These are phyloP conservation scores for Coregonus ussuriensis DNA, from an alignment of 2,797 vertebrate species.

Conservation along the genomic window DNA sequence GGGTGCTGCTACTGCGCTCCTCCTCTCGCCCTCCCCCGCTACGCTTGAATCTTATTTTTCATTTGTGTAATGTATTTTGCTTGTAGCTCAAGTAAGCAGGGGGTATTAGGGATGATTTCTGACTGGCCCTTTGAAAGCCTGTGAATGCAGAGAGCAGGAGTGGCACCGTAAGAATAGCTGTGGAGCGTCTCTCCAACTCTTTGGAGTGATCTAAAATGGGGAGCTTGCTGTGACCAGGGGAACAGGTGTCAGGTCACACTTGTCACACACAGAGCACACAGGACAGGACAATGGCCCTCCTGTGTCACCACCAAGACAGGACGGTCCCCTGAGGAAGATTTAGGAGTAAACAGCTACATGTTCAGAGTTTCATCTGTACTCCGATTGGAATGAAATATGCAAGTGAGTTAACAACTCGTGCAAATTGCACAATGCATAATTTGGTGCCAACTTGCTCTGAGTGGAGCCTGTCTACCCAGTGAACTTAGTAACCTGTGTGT, in stretches of 20 bases:
- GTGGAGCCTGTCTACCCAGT: neutral
- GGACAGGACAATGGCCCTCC: no score
- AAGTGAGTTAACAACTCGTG: no score
- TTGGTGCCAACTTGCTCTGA: neutral
- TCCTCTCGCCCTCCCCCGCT: constrained; percentile 5
- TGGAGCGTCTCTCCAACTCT: constrained; percentile 4
- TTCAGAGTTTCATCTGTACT: constrained; percentile 2
- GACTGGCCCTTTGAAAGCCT: constrained; percentile 39
- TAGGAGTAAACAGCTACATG: no score
- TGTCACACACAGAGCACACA: no score
- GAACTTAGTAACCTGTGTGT: neutral
- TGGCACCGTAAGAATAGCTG: constrained; percentile 5
- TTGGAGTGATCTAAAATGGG: no score
- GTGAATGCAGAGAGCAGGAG: neutral
- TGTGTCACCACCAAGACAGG: no score
- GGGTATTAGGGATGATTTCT: constrained; percentile 25
- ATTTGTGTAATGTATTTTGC: constrained; percentile 46
- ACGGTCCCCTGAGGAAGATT: no score
- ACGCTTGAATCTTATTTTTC: constrained; percentile 43
- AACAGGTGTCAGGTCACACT: no score
- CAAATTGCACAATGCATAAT: neutral
- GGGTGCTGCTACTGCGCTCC: constrained; percentile 2
- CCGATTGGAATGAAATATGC: constrained; percentile 7
- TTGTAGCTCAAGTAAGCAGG: constrained; percentile 43
- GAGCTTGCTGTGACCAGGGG: no score